Percentiles rank a stretch among this genome's conserved stretches.
These are phyloP conservation scores for Odontocolon sp. DNA, from an alignment of 2,888 invertebrate species.

Conservation along the genomic window DNA sequence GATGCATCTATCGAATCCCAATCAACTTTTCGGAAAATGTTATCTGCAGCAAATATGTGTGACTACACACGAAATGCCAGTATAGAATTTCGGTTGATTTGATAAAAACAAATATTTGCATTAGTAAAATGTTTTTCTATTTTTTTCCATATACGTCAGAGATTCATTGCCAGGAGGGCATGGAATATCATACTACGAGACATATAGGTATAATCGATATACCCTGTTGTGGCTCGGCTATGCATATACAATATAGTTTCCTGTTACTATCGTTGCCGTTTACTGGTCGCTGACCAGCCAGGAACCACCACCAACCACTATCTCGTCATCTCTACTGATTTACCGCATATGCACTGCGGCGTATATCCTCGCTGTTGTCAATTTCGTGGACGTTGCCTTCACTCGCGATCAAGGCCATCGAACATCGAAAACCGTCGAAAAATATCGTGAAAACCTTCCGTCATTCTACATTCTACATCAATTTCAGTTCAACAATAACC, in stretches of 20 bases:
- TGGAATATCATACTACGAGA: constrained; percentile 1
- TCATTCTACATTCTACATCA: not conserved
- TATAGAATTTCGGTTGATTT: too few species aligned
- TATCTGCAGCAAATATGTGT: too few species aligned
- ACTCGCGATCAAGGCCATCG: not conserved
- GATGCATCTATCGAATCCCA: too few species aligned
- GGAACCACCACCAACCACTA: constrained; percentile 59
- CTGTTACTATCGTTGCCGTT: too few species aligned
- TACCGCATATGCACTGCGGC: constrained; percentile 70
- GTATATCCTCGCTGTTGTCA: constrained; percentile 15
- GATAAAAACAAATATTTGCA: too few species aligned
- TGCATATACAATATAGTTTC: too few species aligned
- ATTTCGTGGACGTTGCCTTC: constrained; percentile 23
- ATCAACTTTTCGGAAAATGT: too few species aligned
- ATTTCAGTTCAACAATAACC: not conserved
- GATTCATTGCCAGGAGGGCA: not conserved
- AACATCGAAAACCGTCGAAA: not conserved
- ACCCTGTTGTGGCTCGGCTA: constrained; percentile 51
- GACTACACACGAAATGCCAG: too few species aligned
- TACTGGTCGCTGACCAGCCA: constrained; percentile 64
- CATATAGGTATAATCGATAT: constrained; percentile 64
- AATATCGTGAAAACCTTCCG: constrained; percentile 2
- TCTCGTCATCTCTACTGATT: constrained; percentile 72
- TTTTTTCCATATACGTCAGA: too few species aligned
- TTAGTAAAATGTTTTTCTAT: too few species aligned